Percentiles rank a stretch among this genome's conserved stretches.
Conservation (phyloP, 2,113 vertebrate species). For the Clarias batrachus region DNA sequence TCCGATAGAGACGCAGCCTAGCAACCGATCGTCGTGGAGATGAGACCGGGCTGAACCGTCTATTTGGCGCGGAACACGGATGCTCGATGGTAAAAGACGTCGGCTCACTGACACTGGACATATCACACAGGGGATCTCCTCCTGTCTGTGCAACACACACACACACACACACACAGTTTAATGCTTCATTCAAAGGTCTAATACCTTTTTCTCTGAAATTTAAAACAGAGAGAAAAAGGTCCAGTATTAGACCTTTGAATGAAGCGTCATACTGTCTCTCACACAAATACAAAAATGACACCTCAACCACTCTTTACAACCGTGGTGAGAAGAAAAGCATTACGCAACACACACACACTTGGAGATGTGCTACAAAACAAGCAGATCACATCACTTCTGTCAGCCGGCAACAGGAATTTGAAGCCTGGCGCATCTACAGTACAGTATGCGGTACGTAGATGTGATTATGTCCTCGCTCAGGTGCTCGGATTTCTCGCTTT, state of each 20-base stretch:
- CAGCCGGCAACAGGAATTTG: too few relatives aligned
- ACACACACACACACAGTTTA: not conserved
- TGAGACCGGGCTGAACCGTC: constrained; percentile 14
- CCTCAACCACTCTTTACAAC: not conserved
- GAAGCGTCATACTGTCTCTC: not conserved
- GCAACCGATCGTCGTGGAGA: not conserved
- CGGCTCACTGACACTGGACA: constrained; percentile 3
- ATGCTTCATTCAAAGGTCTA: too few relatives aligned
- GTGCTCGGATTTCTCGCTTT: not conserved
- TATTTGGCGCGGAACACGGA: not conserved
- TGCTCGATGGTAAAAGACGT: constrained; percentile 11
- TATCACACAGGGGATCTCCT: constrained; percentile 1
- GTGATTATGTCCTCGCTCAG: not conserved
- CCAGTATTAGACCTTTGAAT: not conserved
- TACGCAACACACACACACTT: too few relatives aligned
- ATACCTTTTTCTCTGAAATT: too few relatives aligned
- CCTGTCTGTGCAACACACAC: not conserved
- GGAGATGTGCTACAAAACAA: too few relatives aligned
- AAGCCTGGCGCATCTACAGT: not conserved
- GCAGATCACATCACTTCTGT: too few relatives aligned
- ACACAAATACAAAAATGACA: too few relatives aligned
- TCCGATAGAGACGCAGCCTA: not conserved
- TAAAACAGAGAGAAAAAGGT: not conserved
- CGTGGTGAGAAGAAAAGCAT: not conserved
- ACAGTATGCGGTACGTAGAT: not conserved